Evolutionary conservation across 2,113 vertebrate genomes (phyloP).

Genomic region (Saguinus imperator): DNA sequence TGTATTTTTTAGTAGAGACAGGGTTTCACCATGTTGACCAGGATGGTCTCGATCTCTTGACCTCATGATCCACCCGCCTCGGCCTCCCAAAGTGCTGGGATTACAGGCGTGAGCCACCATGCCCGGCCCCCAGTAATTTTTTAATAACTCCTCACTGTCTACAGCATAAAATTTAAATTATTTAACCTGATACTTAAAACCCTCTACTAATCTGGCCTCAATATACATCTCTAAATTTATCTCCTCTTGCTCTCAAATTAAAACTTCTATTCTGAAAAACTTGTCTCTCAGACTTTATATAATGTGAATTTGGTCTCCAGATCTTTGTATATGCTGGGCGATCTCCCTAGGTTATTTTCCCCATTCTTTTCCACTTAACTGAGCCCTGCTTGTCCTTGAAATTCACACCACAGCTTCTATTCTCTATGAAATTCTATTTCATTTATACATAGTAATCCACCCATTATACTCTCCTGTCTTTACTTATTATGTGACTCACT

Average conservation of each 20-base stretch:
- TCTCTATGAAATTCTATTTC: not conserved
- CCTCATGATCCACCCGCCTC: too few relatives aligned
- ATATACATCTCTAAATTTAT: not conserved
- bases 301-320: not conserved
- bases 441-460: not conserved
- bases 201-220: not conserved
- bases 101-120: too few relatives aligned
- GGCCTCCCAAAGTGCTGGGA: too few relatives aligned
- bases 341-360: not conserved
- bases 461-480: not conserved
- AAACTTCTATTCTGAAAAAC: not conserved
- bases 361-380: not conserved
- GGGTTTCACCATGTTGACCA: too few relatives aligned
- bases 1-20: too few relatives aligned
- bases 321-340: not conserved
- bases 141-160: not conserved
- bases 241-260: not conserved
- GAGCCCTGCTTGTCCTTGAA: not conserved
- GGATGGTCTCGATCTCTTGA: too few relatives aligned
- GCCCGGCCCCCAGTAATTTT: too few relatives aligned
- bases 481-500: not conserved
- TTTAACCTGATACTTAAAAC: not conserved
- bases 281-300: not conserved
- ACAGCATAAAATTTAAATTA: not conserved
- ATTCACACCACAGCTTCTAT: not conserved